Evolutionary conservation across 2,888 invertebrate genomes (phyloP).

Genomic region (Pyralis farinalis): DNA sequence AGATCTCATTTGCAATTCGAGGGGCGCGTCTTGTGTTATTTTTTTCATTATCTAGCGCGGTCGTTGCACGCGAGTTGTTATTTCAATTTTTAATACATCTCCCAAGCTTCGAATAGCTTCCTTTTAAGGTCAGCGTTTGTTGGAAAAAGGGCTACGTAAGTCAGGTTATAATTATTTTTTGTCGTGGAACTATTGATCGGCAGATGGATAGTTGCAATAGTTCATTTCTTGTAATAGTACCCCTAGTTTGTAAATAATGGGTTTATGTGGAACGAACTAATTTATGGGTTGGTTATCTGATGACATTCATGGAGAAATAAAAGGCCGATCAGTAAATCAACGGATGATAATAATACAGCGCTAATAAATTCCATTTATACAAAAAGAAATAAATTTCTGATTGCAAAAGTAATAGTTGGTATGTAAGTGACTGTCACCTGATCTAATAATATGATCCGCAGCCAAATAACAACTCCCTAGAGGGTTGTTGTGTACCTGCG

Average conservation of each 20-base stretch:
- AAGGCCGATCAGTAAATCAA: conserved; percentile 5
- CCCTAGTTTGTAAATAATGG: conserved; percentile 21
- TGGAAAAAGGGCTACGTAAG: conserved; percentile 40
- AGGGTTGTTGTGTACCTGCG: too few relatives aligned
- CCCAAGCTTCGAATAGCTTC: conserved; percentile 48
- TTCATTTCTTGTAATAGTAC: conserved; percentile 19
- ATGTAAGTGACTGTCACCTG: too few relatives aligned
- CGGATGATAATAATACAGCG: too few relatives aligned
- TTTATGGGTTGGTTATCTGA: conserved; percentile 22
- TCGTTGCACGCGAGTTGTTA: conserved; percentile 66
- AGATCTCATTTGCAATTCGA: conserved; percentile 64
- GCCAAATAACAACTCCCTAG: too few relatives aligned
- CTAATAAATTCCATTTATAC: too few relatives aligned
- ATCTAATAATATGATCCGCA: too few relatives aligned
- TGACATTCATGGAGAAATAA: conserved; percentile 11
- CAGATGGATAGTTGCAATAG: conserved; percentile 40
- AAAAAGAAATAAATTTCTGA: too few relatives aligned
- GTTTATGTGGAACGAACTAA: conserved; percentile 25
- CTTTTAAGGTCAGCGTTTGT: conserved; percentile 61
- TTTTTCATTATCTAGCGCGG: conserved; percentile 53
- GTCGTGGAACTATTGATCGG: conserved; percentile 45
- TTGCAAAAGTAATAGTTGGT: too few relatives aligned
- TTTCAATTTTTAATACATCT: conserved; percentile 73
- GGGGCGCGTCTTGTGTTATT: conserved; percentile 44
- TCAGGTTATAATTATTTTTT: conserved; percentile 52